These are phyloP conservation scores for Sitobion miscanthi DNA, from an alignment of 1,140 invertebrate genomes.

Conservation along the genomic window DNA sequence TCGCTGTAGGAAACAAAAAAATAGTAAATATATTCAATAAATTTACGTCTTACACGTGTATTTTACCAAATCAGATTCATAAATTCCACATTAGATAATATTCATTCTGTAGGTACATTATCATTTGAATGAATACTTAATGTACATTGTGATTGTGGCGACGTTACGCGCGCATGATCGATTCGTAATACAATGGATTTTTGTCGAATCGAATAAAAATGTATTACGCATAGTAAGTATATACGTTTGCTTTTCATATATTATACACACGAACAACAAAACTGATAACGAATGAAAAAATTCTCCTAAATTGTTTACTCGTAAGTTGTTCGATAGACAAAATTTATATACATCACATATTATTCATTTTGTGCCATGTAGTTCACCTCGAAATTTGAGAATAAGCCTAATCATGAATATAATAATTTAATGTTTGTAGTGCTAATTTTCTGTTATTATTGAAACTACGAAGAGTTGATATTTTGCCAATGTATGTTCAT, in stretches of 20 bases:
- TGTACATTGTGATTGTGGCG: not conserved
- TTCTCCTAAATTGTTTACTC: not conserved
- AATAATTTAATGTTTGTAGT: slow-evolving; percentile 20
- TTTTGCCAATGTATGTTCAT: slow-evolving; percentile 5
- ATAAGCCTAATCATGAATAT: slow-evolving; percentile 33
- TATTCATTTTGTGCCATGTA: slow-evolving; percentile 19
- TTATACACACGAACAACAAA: not conserved
- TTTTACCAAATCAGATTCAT: not conserved
- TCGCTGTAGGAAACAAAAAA: not conserved
- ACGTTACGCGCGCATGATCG: not conserved
- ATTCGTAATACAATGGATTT: slow-evolving; percentile 9
- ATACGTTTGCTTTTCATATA: no score
- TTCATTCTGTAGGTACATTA: not conserved
- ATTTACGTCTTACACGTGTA: not conserved
- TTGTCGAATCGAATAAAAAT: not conserved
- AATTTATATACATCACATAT: not conserved
- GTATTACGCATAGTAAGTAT: not conserved
- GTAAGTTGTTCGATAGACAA: not conserved
- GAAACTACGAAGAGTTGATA: not conserved
- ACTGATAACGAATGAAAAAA: not conserved
- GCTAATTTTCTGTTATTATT: slow-evolving; percentile 9
- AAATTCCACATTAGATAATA: not conserved
- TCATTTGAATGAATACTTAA: not conserved
- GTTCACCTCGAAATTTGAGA: slow-evolving; percentile 53
- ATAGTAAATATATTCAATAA: slow-evolving; percentile 17